Conservation (phyloP, 2,113 vertebrate species). For the Centrocercus urophasianus region DNA sequence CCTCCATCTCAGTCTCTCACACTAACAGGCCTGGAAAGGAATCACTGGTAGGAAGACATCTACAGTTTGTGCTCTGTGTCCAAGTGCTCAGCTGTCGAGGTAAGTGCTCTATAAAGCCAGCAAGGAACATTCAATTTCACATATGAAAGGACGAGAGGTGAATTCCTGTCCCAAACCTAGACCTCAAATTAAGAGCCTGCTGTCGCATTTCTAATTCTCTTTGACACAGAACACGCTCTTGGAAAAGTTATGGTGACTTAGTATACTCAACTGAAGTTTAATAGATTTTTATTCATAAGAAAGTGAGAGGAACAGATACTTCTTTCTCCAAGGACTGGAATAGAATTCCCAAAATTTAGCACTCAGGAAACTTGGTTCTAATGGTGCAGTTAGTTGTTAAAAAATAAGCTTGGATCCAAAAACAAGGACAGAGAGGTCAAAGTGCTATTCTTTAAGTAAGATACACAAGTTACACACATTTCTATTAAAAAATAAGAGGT, state of each 20-base stretch:
- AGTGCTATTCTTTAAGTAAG: not conserved
- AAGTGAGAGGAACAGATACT: not conserved
- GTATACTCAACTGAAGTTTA: not conserved
- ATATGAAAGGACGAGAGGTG: constrained; percentile 4
- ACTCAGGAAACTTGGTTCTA: not conserved
- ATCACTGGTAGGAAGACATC: not conserved
- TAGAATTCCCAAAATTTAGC: not conserved
- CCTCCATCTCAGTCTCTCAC: not conserved
- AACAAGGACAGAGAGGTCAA: not conserved
- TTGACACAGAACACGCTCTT: not conserved
- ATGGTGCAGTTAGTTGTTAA: not conserved
- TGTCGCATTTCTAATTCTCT: constrained; percentile 16
- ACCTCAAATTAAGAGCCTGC: constrained; percentile 12
- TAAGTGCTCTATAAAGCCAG: not conserved
- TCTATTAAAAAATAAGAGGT: not conserved
- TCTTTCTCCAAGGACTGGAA: not conserved
- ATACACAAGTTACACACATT: not conserved
- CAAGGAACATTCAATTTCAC: constrained; percentile 52
- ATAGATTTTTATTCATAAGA: not conserved
- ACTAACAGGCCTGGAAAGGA: not conserved
- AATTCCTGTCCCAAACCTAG: constrained; percentile 27
- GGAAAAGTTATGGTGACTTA: not conserved
- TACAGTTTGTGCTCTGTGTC: not conserved
- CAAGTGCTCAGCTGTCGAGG: not conserved
- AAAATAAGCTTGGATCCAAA: not conserved